phyloP scores from a whole-genome alignment of 2,888 invertebrate genomes.

The Melangyna quadrimaculata region DNA sequence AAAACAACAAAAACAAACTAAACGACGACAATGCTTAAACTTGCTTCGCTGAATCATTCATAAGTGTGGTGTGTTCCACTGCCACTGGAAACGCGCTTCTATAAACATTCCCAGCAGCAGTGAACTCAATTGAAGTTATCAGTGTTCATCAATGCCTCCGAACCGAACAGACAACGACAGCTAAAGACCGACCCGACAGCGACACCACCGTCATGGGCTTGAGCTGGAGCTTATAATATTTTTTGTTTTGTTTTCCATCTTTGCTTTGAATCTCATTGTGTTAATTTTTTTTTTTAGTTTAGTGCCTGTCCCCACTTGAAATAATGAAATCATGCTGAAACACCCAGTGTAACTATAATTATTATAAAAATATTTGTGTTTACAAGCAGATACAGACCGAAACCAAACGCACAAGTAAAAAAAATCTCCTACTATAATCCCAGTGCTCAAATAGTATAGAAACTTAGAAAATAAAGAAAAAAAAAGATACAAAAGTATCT shows the following conservation, averaged over 20 bases:
- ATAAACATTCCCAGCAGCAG: slow-evolving; percentile 50
- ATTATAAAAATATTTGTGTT: neutral
- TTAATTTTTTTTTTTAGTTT: neutral
- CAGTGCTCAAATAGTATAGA: slow-evolving; percentile 2
- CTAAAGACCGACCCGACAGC: no score
- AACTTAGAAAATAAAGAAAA: neutral
- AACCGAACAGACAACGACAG: slow-evolving; percentile 37
- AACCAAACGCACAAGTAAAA: slow-evolving; percentile 9
- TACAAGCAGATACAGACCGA: slow-evolving; percentile 25
- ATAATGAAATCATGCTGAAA: slow-evolving; percentile 56
- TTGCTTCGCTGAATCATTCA: slow-evolving; percentile 20
- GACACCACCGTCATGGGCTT: slow-evolving; percentile 48
- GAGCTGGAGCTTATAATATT: slow-evolving; percentile 27
- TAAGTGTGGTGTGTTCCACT: slow-evolving; percentile 27
- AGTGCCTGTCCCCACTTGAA: slow-evolving; percentile 43
- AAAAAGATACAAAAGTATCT: slow-evolving; percentile 35
- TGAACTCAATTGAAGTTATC: slow-evolving; percentile 69
- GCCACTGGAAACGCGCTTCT: slow-evolving; percentile 31
- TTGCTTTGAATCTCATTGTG: slow-evolving; percentile 47
- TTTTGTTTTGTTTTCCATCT: neutral
- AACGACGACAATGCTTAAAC: slow-evolving; percentile 4
- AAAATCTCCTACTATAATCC: neutral
- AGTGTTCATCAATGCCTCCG: slow-evolving; percentile 61
- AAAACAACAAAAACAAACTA: neutral
- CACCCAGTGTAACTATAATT: slow-evolving; percentile 39